phyloP scores from a whole-genome alignment of 2,888 invertebrate species.

The Amiota minor region DNA sequence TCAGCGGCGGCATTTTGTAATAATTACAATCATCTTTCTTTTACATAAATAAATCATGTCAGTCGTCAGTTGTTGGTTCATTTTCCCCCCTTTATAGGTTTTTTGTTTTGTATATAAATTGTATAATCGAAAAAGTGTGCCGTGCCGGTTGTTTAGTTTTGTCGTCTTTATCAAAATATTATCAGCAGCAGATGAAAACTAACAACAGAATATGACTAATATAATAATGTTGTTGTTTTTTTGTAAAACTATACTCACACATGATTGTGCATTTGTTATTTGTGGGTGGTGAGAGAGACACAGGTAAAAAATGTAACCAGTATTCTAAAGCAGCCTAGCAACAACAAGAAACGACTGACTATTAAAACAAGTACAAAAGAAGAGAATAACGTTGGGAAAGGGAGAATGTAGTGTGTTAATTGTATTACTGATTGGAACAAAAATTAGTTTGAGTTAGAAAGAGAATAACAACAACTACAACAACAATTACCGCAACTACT shows the following conservation, averaged over 20 bases:
- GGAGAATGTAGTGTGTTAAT: background rate
- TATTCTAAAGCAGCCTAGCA: too few relatives aligned
- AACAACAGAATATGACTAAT: conserved; percentile 14
- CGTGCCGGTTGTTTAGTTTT: background rate
- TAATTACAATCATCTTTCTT: conserved; percentile 1
- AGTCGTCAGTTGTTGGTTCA: too few relatives aligned
- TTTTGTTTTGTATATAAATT: background rate
- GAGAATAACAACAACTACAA: conserved; percentile 2
- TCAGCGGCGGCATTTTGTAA: background rate
- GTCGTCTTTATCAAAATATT: conserved; percentile 1
- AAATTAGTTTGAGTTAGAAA: too few relatives aligned
- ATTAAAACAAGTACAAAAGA: background rate
- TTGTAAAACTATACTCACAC: background rate
- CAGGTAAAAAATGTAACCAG: too few relatives aligned
- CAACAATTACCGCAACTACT: background rate
- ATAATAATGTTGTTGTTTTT: background rate
- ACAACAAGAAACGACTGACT: background rate
- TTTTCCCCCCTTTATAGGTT: too few relatives aligned
- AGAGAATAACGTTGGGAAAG: background rate
- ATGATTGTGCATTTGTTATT: background rate
- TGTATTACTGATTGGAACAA: too few relatives aligned
- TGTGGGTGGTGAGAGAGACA: background rate
- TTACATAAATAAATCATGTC: background rate
- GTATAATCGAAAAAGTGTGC: background rate
- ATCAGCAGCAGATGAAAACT: background rate